Conservation (phyloP, 2,113 vertebrate genomes). For the Ochotona curzoniae region DNA sequence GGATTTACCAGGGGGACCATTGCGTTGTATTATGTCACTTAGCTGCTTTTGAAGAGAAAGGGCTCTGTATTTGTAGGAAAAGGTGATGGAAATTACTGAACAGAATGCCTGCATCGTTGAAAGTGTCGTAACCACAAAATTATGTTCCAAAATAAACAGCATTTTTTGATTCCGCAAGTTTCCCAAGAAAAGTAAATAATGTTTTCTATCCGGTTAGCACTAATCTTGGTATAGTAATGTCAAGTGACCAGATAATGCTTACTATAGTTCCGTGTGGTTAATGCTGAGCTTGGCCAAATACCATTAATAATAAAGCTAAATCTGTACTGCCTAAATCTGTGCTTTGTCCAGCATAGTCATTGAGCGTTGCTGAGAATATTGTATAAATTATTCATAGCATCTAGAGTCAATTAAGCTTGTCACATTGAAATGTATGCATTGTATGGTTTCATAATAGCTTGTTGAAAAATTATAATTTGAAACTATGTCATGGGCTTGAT, state of each 20-base stretch:
- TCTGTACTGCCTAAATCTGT: neutral
- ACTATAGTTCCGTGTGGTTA: neutral
- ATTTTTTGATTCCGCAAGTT: constrained; percentile 37
- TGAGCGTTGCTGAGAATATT: neutral
- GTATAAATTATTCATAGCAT: neutral
- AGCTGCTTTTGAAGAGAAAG: neutral
- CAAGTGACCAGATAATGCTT: neutral
- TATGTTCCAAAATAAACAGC: neutral
- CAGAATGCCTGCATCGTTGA: neutral
- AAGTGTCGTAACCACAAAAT: neutral
- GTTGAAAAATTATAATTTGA: neutral
- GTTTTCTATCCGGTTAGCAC: neutral
- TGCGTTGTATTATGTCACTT: neutral
- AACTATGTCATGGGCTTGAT: neutral
- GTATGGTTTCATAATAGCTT: neutral
- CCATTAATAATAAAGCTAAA: neutral
- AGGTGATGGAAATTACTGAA: neutral
- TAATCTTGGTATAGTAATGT: neutral
- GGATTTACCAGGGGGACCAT: neutral
- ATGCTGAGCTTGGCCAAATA: neutral
- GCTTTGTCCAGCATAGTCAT: neutral
- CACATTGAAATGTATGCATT: neutral
- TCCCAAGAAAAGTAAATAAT: constrained; percentile 13
- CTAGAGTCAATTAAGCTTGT: neutral
- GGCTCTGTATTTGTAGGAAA: neutral